These are phyloP conservation scores for Drosophila trapezifrons DNA, from an alignment of 1,140 invertebrate genomes.

Conservation along the genomic window DNA sequence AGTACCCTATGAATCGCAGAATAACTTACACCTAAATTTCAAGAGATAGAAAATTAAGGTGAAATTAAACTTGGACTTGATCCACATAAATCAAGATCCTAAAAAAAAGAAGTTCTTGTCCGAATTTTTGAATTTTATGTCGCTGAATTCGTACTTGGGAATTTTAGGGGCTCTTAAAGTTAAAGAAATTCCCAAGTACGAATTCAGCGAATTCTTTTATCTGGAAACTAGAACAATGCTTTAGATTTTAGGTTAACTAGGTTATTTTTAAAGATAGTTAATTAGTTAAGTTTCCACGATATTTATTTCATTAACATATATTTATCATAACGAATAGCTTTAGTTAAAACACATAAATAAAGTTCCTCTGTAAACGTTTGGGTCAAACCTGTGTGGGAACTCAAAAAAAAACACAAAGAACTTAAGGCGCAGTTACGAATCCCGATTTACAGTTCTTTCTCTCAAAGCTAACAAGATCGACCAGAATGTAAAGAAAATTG, in stretches of 20 bases:
- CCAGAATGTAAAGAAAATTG: constrained; percentile 11
- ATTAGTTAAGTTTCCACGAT: background rate
- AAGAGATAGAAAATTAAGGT: background rate
- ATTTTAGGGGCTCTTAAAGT: too few relatives aligned
- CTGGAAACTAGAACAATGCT: background rate
- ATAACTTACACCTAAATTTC: background rate
- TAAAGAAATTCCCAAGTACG: background rate
- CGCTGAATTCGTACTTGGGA: too few relatives aligned
- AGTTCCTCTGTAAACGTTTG: background rate
- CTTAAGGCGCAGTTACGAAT: background rate
- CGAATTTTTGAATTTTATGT: too few relatives aligned
- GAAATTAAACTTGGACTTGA: too few relatives aligned
- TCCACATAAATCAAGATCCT: too few relatives aligned
- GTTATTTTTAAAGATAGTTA: background rate
- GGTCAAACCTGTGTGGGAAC: constrained; percentile 9
- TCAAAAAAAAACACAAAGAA: background rate
- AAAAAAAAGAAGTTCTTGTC: too few relatives aligned
- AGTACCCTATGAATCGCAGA: background rate
- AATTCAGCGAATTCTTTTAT: background rate
- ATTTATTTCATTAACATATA: background rate
- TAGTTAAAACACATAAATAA: background rate
- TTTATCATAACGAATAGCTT: background rate
- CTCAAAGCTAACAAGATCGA: background rate
- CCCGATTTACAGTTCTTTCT: constrained; percentile 1
- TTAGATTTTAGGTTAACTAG: background rate